A percentile compares a stretch with the other conserved stretches of the same genome.
phyloP scores from a whole-genome alignment of 2,797 vertebrate species.

The Neosalanx taihuensis region DNA sequence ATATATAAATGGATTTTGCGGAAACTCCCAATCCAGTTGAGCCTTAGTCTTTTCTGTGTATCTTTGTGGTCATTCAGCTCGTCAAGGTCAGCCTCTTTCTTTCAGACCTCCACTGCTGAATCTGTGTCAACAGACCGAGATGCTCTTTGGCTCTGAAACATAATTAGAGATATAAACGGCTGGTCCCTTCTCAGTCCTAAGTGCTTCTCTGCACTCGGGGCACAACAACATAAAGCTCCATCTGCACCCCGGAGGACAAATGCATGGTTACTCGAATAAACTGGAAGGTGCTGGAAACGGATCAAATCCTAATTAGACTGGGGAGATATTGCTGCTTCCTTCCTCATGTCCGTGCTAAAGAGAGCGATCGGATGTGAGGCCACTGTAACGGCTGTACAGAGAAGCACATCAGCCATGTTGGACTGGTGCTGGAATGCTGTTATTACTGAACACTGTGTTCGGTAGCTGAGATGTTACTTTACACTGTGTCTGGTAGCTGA shows the following conservation, averaged over 20 bases:
- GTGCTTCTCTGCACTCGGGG: background rate
- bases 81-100: background rate
- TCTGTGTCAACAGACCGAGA: background rate
- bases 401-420: background rate
- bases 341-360: background rate
- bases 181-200: background rate
- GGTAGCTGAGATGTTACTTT: no score
- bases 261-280: background rate
- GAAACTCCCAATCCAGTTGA: background rate
- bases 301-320: background rate
- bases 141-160: background rate
- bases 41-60: background rate
- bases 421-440: no score
- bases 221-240: background rate
- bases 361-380: background rate
- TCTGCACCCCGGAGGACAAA: background rate
- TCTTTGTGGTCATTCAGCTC: background rate
- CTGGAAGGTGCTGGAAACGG: no score
- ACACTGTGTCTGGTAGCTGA: no score
- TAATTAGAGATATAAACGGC: background rate
- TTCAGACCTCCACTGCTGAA: background rate
- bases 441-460: no score
- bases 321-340: background rate
- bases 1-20: background rate
- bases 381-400: background rate